phyloP scores from a whole-genome alignment of 2,888 invertebrate genomes.

The Clitarchus hookeri region DNA sequence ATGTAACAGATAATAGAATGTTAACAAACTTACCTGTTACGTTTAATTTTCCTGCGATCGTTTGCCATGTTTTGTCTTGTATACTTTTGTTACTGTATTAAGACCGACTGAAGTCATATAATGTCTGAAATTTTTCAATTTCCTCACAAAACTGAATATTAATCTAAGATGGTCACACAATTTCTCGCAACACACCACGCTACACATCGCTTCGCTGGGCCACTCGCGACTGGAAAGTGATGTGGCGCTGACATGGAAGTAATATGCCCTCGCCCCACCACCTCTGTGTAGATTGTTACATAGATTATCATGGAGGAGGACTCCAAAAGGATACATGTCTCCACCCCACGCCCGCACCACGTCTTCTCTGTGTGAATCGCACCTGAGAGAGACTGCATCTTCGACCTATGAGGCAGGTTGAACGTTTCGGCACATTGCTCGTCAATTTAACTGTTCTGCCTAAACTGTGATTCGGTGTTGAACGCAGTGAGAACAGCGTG shows the following conservation, averaged over 20 bases:
- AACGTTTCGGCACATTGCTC: too few relatives aligned
- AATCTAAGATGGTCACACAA: background rate
- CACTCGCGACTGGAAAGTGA: background rate
- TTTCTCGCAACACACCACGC: background rate
- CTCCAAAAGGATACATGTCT: background rate
- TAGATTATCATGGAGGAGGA: background rate
- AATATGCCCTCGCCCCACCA: background rate
- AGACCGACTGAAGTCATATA: background rate
- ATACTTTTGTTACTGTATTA: background rate
- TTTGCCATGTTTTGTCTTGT: conserved; percentile 23
- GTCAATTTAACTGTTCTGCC: too few relatives aligned
- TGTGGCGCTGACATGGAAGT: background rate
- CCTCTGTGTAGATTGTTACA: too few relatives aligned
- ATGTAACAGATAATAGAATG: too few relatives aligned
- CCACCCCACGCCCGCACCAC: background rate
- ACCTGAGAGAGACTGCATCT: too few relatives aligned
- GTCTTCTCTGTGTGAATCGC: background rate
- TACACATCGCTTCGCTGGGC: too few relatives aligned
- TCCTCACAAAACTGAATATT: background rate
- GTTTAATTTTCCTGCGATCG: background rate
- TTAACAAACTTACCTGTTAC: too few relatives aligned
- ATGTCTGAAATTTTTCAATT: background rate
- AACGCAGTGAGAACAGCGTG: too few relatives aligned
- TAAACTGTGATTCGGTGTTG: too few relatives aligned
- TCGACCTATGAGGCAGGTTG: too few relatives aligned